Evolutionary conservation across 2,888 invertebrate species (phyloP).

Genomic region (Phymatocera aterrima): DNA sequence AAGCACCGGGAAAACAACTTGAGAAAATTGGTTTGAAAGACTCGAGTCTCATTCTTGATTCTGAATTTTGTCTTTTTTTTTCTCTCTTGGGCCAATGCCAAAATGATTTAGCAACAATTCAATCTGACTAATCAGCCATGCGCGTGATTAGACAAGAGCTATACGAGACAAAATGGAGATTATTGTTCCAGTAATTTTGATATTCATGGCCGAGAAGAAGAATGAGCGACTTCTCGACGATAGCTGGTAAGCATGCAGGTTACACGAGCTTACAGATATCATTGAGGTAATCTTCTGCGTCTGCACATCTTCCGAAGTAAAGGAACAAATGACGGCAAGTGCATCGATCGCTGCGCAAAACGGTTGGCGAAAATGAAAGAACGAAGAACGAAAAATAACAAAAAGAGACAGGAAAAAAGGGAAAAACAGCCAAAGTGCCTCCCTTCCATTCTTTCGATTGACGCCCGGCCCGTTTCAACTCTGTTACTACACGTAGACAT

Average conservation of each 20-base stretch:
- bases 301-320: too few relatives aligned
- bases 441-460: constrained; percentile 30
- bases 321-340: constrained; percentile 59
- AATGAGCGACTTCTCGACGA: too few relatives aligned
- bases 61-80: background rate
- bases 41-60: background rate
- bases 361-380: background rate
- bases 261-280: too few relatives aligned
- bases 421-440: constrained; percentile 47
- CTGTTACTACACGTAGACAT: constrained; percentile 36
- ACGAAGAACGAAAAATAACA: constrained; percentile 19
- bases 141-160: too few relatives aligned
- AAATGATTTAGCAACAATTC: background rate
- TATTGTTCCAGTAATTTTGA: too few relatives aligned
- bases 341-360: constrained; percentile 52
- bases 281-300: too few relatives aligned
- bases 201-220: too few relatives aligned
- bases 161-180: too few relatives aligned
- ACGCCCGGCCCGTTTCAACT: constrained; percentile 21
- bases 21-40: constrained; percentile 1
- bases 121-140: too few relatives aligned
- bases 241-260: too few relatives aligned
- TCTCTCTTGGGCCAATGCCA: background rate
- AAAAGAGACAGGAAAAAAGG: background rate
- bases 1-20: constrained; percentile 35